Percentiles rank a stretch among this genome's conserved stretches.
Conservation (phyloP, 2,797 vertebrate species). For the Phataginus tetradactyla region DNA sequence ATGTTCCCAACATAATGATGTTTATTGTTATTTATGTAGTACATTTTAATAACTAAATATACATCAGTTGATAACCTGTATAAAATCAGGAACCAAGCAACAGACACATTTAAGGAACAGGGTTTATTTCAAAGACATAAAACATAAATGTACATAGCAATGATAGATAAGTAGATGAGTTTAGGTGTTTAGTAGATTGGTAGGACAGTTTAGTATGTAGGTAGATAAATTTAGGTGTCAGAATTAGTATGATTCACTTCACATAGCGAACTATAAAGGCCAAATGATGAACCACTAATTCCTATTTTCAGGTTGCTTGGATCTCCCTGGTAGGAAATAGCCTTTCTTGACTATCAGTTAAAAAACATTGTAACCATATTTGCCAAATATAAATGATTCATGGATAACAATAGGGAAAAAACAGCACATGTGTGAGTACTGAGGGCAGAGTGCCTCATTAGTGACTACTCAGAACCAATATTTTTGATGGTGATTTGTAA, state of each 20-base stretch:
- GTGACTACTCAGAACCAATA: not conserved
- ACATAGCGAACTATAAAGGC: not conserved
- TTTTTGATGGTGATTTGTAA: not conserved
- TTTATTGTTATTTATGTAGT: slow-evolving; percentile 35
- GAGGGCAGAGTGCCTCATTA: not conserved
- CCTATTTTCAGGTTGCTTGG: not conserved
- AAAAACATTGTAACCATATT: not conserved
- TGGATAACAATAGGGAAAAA: not conserved
- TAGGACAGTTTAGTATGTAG: not conserved
- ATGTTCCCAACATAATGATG: not conserved
- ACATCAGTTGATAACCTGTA: not conserved
- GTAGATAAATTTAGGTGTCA: not conserved
- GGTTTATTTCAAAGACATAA: slow-evolving; percentile 35
- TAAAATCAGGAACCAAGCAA: not conserved
- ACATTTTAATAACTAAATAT: slow-evolving; percentile 33
- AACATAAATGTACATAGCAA: not conserved
- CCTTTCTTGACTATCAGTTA: not conserved
- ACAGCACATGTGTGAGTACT: not conserved
- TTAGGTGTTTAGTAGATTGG: not conserved
- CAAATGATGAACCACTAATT: slow-evolving; percentile 9
- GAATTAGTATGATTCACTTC: not conserved
- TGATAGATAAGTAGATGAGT: not conserved
- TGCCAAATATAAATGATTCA: slow-evolving; percentile 10
- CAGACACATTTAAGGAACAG: not conserved
- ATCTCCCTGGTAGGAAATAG: not conserved